Conservation (phyloP, 2,888 invertebrate species). For the Leptinotarsa peninsularis region DNA sequence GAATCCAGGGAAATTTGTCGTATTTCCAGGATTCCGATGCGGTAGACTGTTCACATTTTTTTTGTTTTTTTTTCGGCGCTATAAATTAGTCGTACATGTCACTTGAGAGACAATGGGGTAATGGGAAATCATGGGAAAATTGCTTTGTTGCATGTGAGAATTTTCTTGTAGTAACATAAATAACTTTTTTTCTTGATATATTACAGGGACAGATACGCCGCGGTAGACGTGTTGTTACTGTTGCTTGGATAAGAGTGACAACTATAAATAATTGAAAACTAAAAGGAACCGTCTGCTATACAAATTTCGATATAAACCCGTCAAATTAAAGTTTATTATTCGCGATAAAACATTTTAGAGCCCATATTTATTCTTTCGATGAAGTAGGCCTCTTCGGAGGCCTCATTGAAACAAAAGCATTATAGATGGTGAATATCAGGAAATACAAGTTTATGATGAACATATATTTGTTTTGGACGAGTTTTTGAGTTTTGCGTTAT, state of each 20-base stretch:
- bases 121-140: conserved; percentile 32
- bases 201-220: not conserved
- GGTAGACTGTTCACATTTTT: conserved; percentile 28
- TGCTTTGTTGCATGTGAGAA: conserved; percentile 33
- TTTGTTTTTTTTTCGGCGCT: conserved; percentile 9
- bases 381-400: not conserved
- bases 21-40: conserved; percentile 30
- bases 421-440: no score
- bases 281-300: not conserved
- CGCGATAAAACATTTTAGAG: not conserved
- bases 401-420: no score
- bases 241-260: conserved; percentile 1
- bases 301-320: conserved; percentile 2
- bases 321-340: conserved; percentile 8
- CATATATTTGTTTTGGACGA: no score
- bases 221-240: conserved; percentile 16
- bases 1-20: conserved; percentile 39
- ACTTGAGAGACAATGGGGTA: conserved; percentile 30
- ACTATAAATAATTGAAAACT: conserved; percentile 13
- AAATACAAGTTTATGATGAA: no score
- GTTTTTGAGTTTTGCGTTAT: no score
- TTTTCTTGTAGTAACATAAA: conserved; percentile 19
- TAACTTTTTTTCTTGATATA: conserved; percentile 17
- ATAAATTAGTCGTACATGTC: conserved; percentile 30
- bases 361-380: not conserved